phyloP scores from a whole-genome alignment of 1,140 invertebrate species.

The Drosophila eugracilis region DNA sequence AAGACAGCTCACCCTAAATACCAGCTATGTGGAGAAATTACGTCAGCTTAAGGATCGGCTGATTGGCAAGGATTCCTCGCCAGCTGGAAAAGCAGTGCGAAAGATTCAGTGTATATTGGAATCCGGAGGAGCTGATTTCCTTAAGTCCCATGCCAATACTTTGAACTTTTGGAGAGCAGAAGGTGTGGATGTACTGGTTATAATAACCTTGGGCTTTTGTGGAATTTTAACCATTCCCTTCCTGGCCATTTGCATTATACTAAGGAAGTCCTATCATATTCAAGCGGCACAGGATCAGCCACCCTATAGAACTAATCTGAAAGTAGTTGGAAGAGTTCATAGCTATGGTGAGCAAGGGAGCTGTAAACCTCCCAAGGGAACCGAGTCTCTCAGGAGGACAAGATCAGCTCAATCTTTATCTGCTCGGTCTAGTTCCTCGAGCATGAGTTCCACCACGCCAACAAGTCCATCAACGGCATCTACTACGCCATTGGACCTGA shows the following conservation, averaged over 20 bases:
- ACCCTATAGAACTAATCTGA: conserved; percentile 47
- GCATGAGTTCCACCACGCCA: conserved; percentile 52
- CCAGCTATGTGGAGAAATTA: conserved; percentile 63
- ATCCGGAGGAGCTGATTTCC: conserved; percentile 84
- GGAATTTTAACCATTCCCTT: conserved; percentile 75
- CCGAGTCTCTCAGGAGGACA: conserved; percentile 54
- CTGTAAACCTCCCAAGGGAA: conserved; percentile 12
- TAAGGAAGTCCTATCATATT: conserved; percentile 72
- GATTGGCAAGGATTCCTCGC: conserved; percentile 27
- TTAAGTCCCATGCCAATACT: conserved; percentile 83
- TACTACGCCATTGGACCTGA: conserved; percentile 62
- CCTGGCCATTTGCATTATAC: conserved; percentile 69
- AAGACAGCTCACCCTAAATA: conserved; percentile 68
- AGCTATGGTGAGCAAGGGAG: conserved; percentile 60
- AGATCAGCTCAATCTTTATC: conserved; percentile 70
- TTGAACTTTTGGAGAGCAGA: conserved; percentile 84
- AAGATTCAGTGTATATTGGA: conserved; percentile 87
- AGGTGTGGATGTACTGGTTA: conserved; percentile 84
- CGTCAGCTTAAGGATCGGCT: conserved; percentile 83
- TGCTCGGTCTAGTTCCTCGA: conserved; percentile 59
- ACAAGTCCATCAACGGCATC: conserved; percentile 59
- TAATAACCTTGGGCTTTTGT: conserved; percentile 67
- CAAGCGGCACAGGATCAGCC: conserved; percentile 50
- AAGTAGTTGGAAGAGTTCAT: conserved; percentile 55
- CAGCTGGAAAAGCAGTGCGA: conserved; percentile 84